phyloP scores from a whole-genome alignment of 2,113 vertebrate genomes.

The Pristiophorus japonicus region DNA sequence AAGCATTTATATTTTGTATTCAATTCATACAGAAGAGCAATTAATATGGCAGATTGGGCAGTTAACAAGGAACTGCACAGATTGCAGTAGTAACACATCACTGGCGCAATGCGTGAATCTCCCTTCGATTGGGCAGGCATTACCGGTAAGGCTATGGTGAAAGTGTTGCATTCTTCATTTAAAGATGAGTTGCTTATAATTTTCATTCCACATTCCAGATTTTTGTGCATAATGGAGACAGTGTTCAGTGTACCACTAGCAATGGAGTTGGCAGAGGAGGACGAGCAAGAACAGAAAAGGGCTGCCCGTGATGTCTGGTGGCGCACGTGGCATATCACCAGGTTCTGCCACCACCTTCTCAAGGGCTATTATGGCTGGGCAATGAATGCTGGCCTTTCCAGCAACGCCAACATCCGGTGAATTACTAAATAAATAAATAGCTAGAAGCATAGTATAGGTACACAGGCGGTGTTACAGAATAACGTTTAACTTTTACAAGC shows the following conservation, averaged over 20 bases:
- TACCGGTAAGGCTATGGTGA: background rate
- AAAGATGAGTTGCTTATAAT: background rate
- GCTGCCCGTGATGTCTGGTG: too few species aligned
- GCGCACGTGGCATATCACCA: too few species aligned
- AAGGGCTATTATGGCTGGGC: too few species aligned
- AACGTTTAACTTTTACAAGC: background rate
- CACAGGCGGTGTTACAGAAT: background rate
- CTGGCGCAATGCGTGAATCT: background rate
- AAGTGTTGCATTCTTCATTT: background rate
- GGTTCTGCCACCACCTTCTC: too few species aligned
- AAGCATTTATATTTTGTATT: background rate
- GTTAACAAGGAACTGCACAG: background rate
- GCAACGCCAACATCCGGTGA: too few species aligned
- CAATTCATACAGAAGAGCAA: background rate
- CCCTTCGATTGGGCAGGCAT: background rate
- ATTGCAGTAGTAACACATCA: background rate
- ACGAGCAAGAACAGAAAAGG: too few species aligned
- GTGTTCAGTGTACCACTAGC: too few species aligned
- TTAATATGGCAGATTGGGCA: background rate
- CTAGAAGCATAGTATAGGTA: background rate
- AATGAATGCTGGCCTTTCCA: too few species aligned
- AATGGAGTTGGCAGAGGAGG: too few species aligned
- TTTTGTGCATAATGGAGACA: too few species aligned
- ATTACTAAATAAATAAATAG: too few species aligned
- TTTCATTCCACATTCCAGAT: background rate